Evolutionary conservation across 2,113 vertebrate species (phyloP).

Genomic region (Scartelaos histophorus): DNA sequence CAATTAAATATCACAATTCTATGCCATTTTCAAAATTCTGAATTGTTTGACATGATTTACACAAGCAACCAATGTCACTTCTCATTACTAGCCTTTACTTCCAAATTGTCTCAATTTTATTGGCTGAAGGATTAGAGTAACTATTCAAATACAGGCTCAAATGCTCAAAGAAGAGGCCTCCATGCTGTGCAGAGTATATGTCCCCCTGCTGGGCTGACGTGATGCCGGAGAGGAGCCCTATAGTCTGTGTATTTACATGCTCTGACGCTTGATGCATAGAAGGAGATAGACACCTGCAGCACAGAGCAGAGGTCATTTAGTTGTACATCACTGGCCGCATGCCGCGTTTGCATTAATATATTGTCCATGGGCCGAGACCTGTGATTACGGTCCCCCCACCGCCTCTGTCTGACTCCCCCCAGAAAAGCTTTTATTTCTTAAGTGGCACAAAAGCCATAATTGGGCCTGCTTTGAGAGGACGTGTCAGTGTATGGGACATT

Average conservation of each 20-base stretch:
- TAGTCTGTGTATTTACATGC: conserved; percentile 20
- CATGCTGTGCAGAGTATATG: conserved; percentile 7
- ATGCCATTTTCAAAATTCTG: background rate
- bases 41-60: background rate
- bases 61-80: background rate
- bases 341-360: conserved; percentile 84
- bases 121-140: background rate
- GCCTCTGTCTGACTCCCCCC: conserved; percentile 45
- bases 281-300: conserved; percentile 69
- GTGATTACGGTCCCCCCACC: conserved; percentile 77
- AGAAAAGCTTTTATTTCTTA: conserved; percentile 96
- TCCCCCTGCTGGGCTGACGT: conserved; percentile 13
- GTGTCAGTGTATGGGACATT: conserved; percentile 95
- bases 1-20: background rate
- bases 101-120: background rate
- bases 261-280: conserved; percentile 44
- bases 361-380: conserved; percentile 83
- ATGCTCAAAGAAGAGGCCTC: conserved; percentile 8
- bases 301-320: conserved; percentile 69
- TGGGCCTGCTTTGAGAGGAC: conserved; percentile 98
- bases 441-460: conserved; percentile 99
- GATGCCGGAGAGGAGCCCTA: conserved; percentile 12
- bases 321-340: conserved; percentile 72
- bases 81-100: background rate
- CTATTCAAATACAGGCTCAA: conserved; percentile 10